Base-by-base conservation (phyloP, 2,797 vertebrate genomes). In the Epinephelus awoara region DNA sequence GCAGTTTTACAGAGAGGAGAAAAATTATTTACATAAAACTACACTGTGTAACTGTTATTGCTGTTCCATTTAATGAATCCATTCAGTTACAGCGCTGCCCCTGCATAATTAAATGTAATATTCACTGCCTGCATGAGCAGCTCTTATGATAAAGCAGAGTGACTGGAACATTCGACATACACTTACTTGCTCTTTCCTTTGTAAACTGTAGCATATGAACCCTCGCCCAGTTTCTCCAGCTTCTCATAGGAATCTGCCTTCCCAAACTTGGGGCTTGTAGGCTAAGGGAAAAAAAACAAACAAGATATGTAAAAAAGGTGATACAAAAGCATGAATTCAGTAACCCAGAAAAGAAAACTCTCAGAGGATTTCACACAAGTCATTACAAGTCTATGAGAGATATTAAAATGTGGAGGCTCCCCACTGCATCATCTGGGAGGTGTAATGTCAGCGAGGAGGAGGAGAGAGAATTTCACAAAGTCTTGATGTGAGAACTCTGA, bases 141-240 rank as follows among this genome's bases (percentile, higher is more conserved):
- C 34, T 63, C 63, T 75, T 40, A 42, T 63, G 46, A 83, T 61
- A 49, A 68, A 79, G 58, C 29, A 25, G 29, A 82, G n/a, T 34
- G 56, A 71, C 25, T 46, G 62, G 62, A 66, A 58, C 59, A 79
- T n/a, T 49, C 2, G 19, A 83, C 55, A 67, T 46, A 49, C 52
- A 79, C 98, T 97, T 94, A 99, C 98, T 98, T 99, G 98, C 98
- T 99, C 94, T 99, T 99, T 73, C 98, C 98, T 95, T 99, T 99
- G 95, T 98, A 99, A 47, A 99, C 98, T 14, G 98, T 99, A 69
- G 98, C 98, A 71, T 99, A 99, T 61, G 98, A 99, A 9, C 98
- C 98, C 89, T 99, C 98, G 71, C 98, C 98, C 61, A 99, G 93
- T 86, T 99, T 99, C 92, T 99, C 98, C 90, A 99, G 95, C 92